phyloP scores from a whole-genome alignment of 2,888 invertebrate species.

The Unio delphinus region DNA sequence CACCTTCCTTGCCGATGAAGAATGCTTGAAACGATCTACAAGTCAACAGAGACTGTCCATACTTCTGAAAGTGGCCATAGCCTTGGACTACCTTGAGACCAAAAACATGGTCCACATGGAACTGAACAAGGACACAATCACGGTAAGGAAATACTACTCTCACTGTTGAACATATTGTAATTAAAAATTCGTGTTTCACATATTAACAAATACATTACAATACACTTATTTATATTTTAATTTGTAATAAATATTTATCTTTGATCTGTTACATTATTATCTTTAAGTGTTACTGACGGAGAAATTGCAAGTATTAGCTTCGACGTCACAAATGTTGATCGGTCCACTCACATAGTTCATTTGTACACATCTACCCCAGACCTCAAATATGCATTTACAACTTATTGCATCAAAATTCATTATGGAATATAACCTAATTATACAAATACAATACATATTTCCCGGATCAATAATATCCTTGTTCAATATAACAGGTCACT shows the following conservation, averaged over 20 bases:
- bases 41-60: slow-evolving; percentile 14
- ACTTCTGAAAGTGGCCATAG: slow-evolving; percentile 34
- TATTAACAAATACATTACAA: not conserved
- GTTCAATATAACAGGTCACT: slow-evolving; percentile 21
- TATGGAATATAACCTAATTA: no score
- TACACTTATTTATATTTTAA: not conserved
- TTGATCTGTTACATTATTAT: not conserved
- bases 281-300: not conserved
- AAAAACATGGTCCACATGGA: slow-evolving; percentile 64
- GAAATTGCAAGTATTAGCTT: no score
- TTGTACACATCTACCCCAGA: no score
- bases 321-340: no score
- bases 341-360: no score
- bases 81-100: slow-evolving; percentile 56
- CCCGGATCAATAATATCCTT: not conserved
- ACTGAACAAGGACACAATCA: slow-evolving; percentile 59
- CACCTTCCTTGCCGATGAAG: not conserved
- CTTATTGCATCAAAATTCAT: no score
- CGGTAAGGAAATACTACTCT: slow-evolving; percentile 41
- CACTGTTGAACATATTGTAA: not conserved
- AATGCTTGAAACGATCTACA: not conserved
- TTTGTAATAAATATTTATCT: not conserved
- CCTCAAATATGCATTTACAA: no score
- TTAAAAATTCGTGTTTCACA: not conserved
- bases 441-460: not conserved